Evolutionary conservation across 2,888 invertebrate species (phyloP).

Genomic region (Phyllotreta striolata): DNA sequence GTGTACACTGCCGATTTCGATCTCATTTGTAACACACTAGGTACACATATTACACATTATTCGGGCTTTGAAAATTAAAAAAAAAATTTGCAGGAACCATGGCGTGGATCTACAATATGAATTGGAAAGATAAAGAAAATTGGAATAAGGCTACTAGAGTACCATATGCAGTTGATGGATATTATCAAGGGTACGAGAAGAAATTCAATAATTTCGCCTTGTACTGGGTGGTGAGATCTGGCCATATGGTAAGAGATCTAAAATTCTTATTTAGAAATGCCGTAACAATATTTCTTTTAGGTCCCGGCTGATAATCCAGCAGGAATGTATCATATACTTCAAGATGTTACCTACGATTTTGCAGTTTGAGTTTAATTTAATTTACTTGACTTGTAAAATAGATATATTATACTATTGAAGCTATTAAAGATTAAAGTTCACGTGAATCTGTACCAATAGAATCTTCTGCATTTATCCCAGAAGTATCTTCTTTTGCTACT

Average conservation of each 20-base stretch:
- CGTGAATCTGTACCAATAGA: no score
- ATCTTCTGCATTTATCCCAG: no score
- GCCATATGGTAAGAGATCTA: constrained; percentile 62
- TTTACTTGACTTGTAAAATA: no score
- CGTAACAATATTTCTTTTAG: constrained; percentile 37
- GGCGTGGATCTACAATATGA: constrained; percentile 73
- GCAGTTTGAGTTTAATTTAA: constrained; percentile 2
- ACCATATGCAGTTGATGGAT: constrained; percentile 66
- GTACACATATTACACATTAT: no score
- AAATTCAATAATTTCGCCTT: constrained; percentile 72
- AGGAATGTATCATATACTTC: constrained; percentile 45
- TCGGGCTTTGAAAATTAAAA: neutral
- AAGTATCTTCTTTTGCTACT: no score
- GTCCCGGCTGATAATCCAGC: constrained; percentile 46
- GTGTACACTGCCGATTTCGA: constrained; percentile 84
- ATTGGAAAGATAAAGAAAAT: constrained; percentile 68
- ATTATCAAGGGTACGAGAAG: constrained; percentile 77
- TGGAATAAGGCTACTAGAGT: constrained; percentile 63
- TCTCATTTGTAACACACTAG: constrained; percentile 82
- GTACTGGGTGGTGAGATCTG: constrained; percentile 80
- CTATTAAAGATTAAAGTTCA: no score
- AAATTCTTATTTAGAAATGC: neutral
- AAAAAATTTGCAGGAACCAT: constrained; percentile 37
- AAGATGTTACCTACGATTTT: constrained; percentile 41
- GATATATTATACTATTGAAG: no score